Percentiles rank a stretch among this genome's conserved stretches.
Evolutionary conservation across 2,888 invertebrate genomes (phyloP).

Genomic region (Ichneumon xanthorius): DNA sequence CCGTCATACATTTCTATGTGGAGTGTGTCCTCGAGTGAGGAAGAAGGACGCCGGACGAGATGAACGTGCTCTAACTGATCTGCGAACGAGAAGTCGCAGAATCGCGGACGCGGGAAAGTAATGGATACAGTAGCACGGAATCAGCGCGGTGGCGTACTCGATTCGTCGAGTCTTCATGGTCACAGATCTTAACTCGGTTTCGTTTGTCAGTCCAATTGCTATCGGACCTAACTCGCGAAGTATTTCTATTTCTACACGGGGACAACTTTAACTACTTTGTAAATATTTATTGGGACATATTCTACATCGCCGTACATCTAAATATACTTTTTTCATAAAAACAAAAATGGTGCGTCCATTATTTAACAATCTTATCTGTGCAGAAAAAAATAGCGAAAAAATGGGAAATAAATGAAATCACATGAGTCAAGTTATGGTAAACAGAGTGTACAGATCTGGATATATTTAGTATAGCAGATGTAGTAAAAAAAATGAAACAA

Average conservation of each 20-base stretch:
- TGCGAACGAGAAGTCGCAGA: background rate
- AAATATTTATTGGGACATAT: background rate
- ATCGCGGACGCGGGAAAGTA: background rate
- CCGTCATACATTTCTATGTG: slow-evolving; percentile 34
- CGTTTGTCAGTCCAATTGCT: background rate
- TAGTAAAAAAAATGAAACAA: too few relatives aligned
- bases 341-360: too few relatives aligned
- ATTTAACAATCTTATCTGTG: too few relatives aligned
- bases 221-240: too few relatives aligned
- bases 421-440: too few relatives aligned
- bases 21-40: slow-evolving; percentile 39
- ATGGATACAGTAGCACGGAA: background rate
- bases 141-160: background rate
- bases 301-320: background rate
- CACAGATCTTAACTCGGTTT: slow-evolving; percentile 11
- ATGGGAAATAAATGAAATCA: too few relatives aligned
- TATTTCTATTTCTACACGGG: background rate
- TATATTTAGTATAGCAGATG: too few relatives aligned
- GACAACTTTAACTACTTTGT: background rate
- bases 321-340: background rate
- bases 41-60: slow-evolving; percentile 27
- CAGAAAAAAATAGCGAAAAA: too few relatives aligned
- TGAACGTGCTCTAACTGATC: background rate
- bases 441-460: too few relatives aligned
- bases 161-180: background rate